These are phyloP conservation scores for Archips xylosteana DNA, from an alignment of 2,888 invertebrate genomes.

Conservation along the genomic window DNA sequence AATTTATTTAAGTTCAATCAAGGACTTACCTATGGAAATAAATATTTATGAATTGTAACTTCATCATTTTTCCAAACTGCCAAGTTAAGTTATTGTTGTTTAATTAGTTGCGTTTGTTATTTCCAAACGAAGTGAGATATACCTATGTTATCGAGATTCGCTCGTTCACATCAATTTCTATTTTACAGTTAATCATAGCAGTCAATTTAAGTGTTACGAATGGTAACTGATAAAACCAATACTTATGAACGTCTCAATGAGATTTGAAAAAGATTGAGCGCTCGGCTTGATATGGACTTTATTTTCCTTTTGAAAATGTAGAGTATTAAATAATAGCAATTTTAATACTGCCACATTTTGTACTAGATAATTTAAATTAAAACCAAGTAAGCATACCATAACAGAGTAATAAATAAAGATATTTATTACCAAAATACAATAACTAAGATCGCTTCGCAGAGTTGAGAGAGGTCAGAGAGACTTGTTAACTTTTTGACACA, in stretches of 20 bases:
- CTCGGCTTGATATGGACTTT: neutral
- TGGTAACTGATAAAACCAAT: conserved; percentile 25
- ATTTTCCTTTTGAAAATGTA: neutral
- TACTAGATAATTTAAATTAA: neutral
- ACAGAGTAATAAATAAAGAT: conserved; percentile 37
- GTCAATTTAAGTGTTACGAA: conserved; percentile 30
- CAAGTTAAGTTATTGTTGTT: neutral
- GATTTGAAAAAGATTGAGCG: conserved; percentile 11
- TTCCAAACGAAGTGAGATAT: neutral
- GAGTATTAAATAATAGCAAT: neutral
- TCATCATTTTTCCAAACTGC: no score
- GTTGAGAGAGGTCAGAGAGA: conserved; percentile 1
- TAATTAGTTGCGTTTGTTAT: neutral
- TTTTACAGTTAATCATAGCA: conserved; percentile 23
- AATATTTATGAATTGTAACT: no score
- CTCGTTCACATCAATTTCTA: neutral
- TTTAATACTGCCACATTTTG: neutral
- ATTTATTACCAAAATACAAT: conserved; percentile 33
- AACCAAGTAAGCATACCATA: conserved; percentile 52
- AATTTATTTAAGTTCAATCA: neutral
- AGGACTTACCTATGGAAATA: neutral
- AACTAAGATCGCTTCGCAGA: conserved; percentile 37
- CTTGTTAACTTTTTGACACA: conserved; percentile 23
- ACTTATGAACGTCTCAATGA: conserved; percentile 8
- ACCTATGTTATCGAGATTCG: conserved; percentile 8